Base-by-base conservation (phyloP, 2,113 vertebrate species). In the Dipodomys stephensi region DNA sequence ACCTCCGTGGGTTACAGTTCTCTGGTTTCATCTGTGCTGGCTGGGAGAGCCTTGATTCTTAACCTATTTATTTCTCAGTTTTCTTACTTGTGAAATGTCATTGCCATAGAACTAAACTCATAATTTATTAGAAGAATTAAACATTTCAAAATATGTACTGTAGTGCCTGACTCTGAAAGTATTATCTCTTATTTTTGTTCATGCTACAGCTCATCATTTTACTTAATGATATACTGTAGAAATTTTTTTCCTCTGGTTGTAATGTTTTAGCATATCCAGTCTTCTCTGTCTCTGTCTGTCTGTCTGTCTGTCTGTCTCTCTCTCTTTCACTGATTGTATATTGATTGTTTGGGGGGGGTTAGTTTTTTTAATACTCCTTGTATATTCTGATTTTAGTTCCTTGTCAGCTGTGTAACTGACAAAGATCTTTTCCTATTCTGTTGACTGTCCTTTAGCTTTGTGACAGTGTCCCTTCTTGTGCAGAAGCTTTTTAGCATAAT, bases 151-250 rank as follows among this genome's bases (percentile, higher is more conserved):
- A 67, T 64, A 57, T 60, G 1, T 82, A n/a, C 9, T 80, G 4
- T 77, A 76, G 67, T 88, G 20, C 35, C 32, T 83, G 7, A 39
- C 9, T 78, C 57, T 39, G 35, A 32, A 88, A 49, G 2, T 71
- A 94, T 83, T 88, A 84, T 76, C 6, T 79, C 9, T 90, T 39
- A 80, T 35, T 95, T 92, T 81, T 88, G 57, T 83, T 93, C 23
- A 32, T 86, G n/a, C 12, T 89, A 57, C 93, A 35, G 9, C 28
- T 65, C 25, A 92, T 92, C 39, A 82, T 90, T 97, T 89, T 80
- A 87, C 19, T 28, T 90, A 83, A 77, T 78, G 44, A 72, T 83
- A 2, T 20, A 39, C 4, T 73, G 77, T 60, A 92, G 53, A 81
- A 30, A 15, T 64, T 22, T 68, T 94, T 92, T 96, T 46, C 76